Evolutionary conservation across 1,140 invertebrate species (phyloP), one percentile per base, ranked within the genome.

Genomic region (Phymastichus coffea): DNA sequence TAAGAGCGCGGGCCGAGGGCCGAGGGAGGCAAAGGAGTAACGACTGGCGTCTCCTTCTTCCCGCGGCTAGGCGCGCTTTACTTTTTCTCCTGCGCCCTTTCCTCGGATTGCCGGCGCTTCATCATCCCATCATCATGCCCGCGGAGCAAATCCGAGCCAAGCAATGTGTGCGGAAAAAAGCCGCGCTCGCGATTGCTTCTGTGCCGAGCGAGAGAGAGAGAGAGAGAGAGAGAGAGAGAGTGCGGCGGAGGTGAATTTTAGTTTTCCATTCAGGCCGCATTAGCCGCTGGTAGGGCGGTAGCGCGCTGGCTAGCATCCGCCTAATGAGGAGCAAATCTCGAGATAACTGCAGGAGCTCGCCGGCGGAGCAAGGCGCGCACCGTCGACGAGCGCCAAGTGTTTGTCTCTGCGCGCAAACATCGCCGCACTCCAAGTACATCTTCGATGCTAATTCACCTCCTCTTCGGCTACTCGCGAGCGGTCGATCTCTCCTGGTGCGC

Each of bases 311-410:
- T 19, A 15, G 19, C 23, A 26, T 7, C 47, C 47, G 17, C 63
- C 64, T 71, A 73, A 73, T 68, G 67, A 73, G 69, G 63, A 70
- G 67, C 65, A 70, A 73, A 73, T 71, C 67, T 70, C 63, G 60
- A 66, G 67, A 70, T 70, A 71, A 70, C 66, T 68, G 63, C 63
- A 58, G 28, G 61, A 64, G 65, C 65, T 65, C 63, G 63, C 64
- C 23, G 54, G 43, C 17, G 25, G 46, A 46, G 41, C 57, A 64
- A 67, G 67, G 54, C 63, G 47, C 47, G 57, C 43, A n/a, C n/a
- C n/a, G n/a, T n/a, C n/a, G n/a, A n/a, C n/a, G n/a, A n/a, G n/a
- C n/a, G n/a, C n/a, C n/a, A n/a, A n/a, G n/a, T n/a, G n/a, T n/a
- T n/a, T n/a, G n/a, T n/a, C n/a, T n/a, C n/a, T 20, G 33, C 28